Base-by-base conservation (phyloP, 2,113 vertebrate genomes). In the Vulpes vulpes region DNA sequence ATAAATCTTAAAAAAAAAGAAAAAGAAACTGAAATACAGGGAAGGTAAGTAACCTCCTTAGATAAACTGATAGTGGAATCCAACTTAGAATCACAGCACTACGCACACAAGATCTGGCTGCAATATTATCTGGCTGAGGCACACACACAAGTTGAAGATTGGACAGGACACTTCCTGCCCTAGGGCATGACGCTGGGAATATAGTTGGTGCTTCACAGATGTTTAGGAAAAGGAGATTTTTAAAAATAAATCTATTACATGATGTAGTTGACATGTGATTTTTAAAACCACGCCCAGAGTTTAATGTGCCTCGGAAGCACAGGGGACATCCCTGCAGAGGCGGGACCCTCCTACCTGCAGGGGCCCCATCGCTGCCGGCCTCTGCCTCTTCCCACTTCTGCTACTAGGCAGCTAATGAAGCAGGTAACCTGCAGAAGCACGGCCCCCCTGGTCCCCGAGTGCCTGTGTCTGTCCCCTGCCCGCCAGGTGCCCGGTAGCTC, bases 101-200 rank as follows among this genome's bases (percentile, higher is more conserved):
- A 11, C 7, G 3, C 8, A 8, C 5, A 35, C 8, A 0, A 5
- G 6, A 5, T 32, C 6, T 2, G 0, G 2, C 25, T 27, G 9
- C 25, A 5, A 2, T 43, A 6, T 73, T 25, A 51, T n/a, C 51
- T 22, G 60, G 43, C 43, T 7, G 43, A 43, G 10, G 19, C 32
- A 19, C 11, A 11, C 1, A 20, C 16, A 35, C 0, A 16, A 10
- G 55, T n/a, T 4, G 17, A 38, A 43, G 19, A 22, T 8, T 0
- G 4, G 8, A 10, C 3, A 35, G 11, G 19, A 8, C 2, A 0
- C 9, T 53, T 2, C 14, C 14, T 5, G 25, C 19, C 11, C 15
- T 3, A 35, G 5, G 9, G 2, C 3, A 55, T 17, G 20, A 5
- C 8, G 7, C 32, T 7, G 27, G 22, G n/a, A 23, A 20, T 25